Percentiles rank a stretch among this genome's conserved stretches.
Evolutionary conservation across 2,888 invertebrate species (phyloP).

Genomic region (Tipula confusa): DNA sequence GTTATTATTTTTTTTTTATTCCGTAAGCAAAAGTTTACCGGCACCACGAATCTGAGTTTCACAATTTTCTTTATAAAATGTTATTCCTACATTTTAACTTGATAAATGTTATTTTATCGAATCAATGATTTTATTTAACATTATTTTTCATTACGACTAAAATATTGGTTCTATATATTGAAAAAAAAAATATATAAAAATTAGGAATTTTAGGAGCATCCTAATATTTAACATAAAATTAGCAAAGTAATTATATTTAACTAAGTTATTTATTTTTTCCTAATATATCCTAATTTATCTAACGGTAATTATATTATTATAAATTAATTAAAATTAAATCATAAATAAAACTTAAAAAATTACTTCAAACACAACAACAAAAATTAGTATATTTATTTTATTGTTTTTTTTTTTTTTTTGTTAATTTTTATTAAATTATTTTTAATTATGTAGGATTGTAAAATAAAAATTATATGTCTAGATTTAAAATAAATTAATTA

Average conservation of each 20-base stretch:
- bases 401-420: not conserved
- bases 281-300: not conserved
- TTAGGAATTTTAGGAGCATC: not conserved
- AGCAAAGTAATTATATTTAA: not conserved
- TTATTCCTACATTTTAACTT: not conserved
- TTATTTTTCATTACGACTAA: not conserved
- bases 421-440: not conserved
- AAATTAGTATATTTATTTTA: not conserved
- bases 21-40: slow-evolving; percentile 35
- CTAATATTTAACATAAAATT: not conserved
- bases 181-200: not conserved
- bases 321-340: not conserved
- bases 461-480: slow-evolving; percentile 9
- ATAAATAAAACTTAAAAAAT: not conserved
- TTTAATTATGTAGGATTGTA: not conserved
- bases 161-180: not conserved
- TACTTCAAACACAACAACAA: slow-evolving; percentile 12
- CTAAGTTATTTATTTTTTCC: not conserved
- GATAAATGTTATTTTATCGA: not conserved
- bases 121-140: not conserved
- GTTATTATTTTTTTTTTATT: not conserved
- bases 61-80: not conserved
- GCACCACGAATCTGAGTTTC: slow-evolving; percentile 37
- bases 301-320: not conserved
- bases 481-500: not conserved